Conservation (phyloP, 2,113 vertebrate genomes). For the Thamnaconus septentrionalis region DNA sequence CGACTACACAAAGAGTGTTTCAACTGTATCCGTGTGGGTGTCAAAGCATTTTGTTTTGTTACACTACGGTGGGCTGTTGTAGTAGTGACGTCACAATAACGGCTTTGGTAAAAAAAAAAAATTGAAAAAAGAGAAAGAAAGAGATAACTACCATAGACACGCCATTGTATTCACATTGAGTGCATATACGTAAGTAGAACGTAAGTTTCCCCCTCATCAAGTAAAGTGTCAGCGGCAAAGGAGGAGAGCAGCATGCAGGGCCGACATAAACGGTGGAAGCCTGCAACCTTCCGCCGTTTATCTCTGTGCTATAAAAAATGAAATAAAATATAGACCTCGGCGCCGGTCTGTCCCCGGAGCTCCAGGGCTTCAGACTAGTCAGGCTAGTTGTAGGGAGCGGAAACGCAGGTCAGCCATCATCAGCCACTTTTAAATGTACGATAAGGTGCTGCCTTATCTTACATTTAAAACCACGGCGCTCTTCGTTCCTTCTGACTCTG, state of each 20-base stretch:
- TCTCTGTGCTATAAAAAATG: conserved; percentile 27
- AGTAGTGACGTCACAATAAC: conserved; percentile 84
- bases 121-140: conserved; percentile 52
- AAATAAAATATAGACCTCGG: conserved; percentile 5
- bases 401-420: conserved; percentile 47
- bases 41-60: conserved; percentile 79
- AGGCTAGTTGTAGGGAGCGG: conserved; percentile 2
- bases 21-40: conserved; percentile 83
- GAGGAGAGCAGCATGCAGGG: conserved; percentile 27
- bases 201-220: conserved; percentile 65
- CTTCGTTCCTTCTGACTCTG: conserved; percentile 75
- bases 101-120: conserved; percentile 69
- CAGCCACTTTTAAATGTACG: conserved; percentile 77
- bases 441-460: conserved; percentile 77
- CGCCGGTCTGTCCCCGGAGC: neutral
- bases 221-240: conserved; percentile 66
- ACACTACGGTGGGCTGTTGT: conserved; percentile 77
- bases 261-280: conserved; percentile 44
- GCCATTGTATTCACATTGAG: conserved; percentile 65
- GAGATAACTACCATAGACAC: conserved; percentile 24
- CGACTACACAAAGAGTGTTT: conserved; percentile 78
- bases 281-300: conserved; percentile 48
- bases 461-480: conserved; percentile 76
- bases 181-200: conserved; percentile 76
- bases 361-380: conserved; percentile 24